Base-by-base conservation (phyloP, 2,888 invertebrate genomes). In the Ochropacha duplaris region DNA sequence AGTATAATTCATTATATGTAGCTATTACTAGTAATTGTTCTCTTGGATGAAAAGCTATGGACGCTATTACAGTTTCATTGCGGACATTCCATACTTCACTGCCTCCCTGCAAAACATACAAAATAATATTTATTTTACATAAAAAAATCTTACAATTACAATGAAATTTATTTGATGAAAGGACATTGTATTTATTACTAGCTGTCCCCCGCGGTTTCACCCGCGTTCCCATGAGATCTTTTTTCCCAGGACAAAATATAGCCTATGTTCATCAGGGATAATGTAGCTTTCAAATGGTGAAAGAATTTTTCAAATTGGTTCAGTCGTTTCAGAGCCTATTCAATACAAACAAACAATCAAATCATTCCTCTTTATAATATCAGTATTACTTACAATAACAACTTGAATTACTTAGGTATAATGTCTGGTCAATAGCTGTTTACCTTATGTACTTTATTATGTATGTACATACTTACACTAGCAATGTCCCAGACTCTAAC, bases 1-100 rank as follows among this genome's bases (percentile, higher is more conserved):
- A 97, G 81, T 96, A 95, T 9, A 98, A 93, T 81, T 96, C 95
- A 90, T 97, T 97, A 78, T 94, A 95, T 0, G 97, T 96, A 22
- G 97, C 97, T 72, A 98, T 96, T n/a, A 97, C 97, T 55, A 98
- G 90, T 60, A 97, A 91, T 70, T 96, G 94, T 74, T 97, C 96
- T 22, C 94, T 94, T 0, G 98, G 98, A 86, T 98, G 98, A 86
- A 98, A 98, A 8, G 97, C 96, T 65, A 98, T 94, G 0, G 97
- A 97, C 2, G 97, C 96, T 71, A 98, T 97, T 22, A 96, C 96
- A 16, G 95, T 95, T 76, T 95, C 95, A 70, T 94, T 94, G 52
- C 95, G 94, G 0, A 96, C 94, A 70, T 94, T 95, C 96, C 97
- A 97, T 28, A 96, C 95, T 89, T 97, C 97, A 89, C 97, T 96